Conservation (phyloP, 1,140 invertebrate genomes). For the Panagrolaimus sp. region DNA sequence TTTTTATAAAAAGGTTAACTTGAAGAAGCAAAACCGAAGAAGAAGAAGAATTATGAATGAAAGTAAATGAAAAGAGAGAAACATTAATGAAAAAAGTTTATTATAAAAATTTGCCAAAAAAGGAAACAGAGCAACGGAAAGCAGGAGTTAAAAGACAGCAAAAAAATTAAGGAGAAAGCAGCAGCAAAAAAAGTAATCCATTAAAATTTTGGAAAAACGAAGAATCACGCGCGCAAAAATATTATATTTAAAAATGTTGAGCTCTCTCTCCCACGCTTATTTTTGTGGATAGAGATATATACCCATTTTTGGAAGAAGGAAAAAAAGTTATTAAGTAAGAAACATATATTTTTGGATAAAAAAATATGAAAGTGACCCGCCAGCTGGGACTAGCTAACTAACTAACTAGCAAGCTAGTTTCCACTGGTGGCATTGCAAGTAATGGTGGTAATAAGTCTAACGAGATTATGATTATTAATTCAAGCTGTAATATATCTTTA, state of each 20-base stretch:
- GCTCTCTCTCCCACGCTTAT: not conserved
- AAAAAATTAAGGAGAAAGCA: no score
- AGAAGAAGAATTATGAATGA: no score
- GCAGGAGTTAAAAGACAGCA: no score
- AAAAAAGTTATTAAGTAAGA: not conserved
- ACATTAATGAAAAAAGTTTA: no score
- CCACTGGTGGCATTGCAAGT: not conserved
- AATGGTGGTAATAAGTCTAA: slow-evolving; percentile 12
- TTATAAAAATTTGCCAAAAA: no score
- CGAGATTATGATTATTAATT: slow-evolving; percentile 12
- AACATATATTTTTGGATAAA: no score
- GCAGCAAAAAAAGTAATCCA: not conserved
- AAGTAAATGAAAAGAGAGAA: no score
- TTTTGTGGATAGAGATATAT: not conserved
- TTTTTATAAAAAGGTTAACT: no score
- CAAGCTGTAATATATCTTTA: not conserved
- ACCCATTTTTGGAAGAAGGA: not conserved
- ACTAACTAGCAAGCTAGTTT: no score
- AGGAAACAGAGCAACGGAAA: no score
- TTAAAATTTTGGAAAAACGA: not conserved
- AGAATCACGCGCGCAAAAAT: not conserved
- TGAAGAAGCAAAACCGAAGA: no score
- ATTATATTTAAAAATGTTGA: no score
- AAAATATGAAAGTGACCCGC: not conserved
- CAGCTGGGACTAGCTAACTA: not conserved